A percentile compares a stretch with the other conserved stretches of the same genome.
These are phyloP conservation scores for Drosophila mayri DNA, from an alignment of 1,140 invertebrate genomes.

Conservation along the genomic window DNA sequence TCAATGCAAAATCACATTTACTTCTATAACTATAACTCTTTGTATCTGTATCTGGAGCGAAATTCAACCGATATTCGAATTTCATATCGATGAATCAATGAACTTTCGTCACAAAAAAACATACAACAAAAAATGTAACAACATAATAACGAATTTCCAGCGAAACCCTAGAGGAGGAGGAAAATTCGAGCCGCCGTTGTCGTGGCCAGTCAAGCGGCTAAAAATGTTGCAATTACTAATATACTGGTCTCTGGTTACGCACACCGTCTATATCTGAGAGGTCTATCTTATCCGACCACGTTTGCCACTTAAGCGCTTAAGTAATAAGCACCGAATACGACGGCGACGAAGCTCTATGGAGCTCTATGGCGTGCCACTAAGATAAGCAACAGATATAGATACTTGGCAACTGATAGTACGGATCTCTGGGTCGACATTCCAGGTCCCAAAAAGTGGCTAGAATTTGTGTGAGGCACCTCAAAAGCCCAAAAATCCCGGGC, in stretches of 20 bases:
- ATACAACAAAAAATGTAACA: not conserved
- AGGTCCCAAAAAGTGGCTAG: not conserved
- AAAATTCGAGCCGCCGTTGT: constrained; percentile 8
- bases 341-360: not conserved
- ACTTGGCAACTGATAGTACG: constrained; percentile 26
- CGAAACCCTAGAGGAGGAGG: constrained; percentile 21
- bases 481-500: not conserved
- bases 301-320: constrained; percentile 36
- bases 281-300: constrained; percentile 60
- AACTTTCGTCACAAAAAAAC: constrained; percentile 40
- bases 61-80: constrained; percentile 22
- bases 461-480: not conserved
- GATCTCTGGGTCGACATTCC: constrained; percentile 26
- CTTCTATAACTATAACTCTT: not conserved
- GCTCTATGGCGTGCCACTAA: constrained; percentile 17
- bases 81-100: constrained; percentile 54
- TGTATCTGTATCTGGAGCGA: constrained; percentile 12
- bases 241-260: constrained; percentile 40
- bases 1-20: constrained; percentile 38
- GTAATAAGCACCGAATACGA: constrained; percentile 34
- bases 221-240: constrained; percentile 72
- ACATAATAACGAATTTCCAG: constrained; percentile 30
- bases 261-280: constrained; percentile 24
- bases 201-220: constrained; percentile 56
- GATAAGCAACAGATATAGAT: constrained; percentile 60